Evolutionary conservation across 2,888 invertebrate genomes (phyloP), one percentile per base, ranked within the genome.

Genomic region (Caenorhabditis wallacei): DNA sequence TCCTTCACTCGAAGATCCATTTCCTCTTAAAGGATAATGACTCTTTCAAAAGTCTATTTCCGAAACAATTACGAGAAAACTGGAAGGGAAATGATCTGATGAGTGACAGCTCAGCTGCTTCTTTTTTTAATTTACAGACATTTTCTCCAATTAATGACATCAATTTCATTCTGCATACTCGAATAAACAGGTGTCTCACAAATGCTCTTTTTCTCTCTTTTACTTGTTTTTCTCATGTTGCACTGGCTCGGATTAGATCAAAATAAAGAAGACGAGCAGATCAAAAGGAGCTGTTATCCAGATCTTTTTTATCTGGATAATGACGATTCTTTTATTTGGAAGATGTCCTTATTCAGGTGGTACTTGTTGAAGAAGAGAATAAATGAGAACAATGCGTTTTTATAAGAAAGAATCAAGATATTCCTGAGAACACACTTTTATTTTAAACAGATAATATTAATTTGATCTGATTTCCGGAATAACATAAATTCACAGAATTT

Each of bases 161-260:
- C 66, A 53, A 35, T 35, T 2, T 13, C 37, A 66, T 37, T 66
- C 13, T 53, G 66, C 66, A 64, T 26, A 16, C 18, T 2, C 22
- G 43, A 24, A 46, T 11, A n/a, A 48, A 61, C 64, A 48, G 18
- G 51, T 48, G 53, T 48, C 18, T 30, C 30, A 5, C 30, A 5
- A 3, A 5, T 8, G 3, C 30, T 30, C 30, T 30, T 8, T 26
- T 1, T 63, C 22, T 20, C n/a, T 18, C 40, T 16, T 35, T 3
- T 8, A 22, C 22, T 37, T 64, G 46, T 63, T 64, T 35, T 56
- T 13, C 30, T 53, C 26, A 46, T 30, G 63, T 16, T 40, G 66
- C 64, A 48, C 74, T 75, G 56, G 57, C n/a, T 57, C 64, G 64
- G 74, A 66, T 75, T 57, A 75, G 48, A 66, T 40, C 66, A 54